Evolutionary conservation across 2,797 vertebrate species (phyloP).

Genomic region (Sebastes elongatus): DNA sequence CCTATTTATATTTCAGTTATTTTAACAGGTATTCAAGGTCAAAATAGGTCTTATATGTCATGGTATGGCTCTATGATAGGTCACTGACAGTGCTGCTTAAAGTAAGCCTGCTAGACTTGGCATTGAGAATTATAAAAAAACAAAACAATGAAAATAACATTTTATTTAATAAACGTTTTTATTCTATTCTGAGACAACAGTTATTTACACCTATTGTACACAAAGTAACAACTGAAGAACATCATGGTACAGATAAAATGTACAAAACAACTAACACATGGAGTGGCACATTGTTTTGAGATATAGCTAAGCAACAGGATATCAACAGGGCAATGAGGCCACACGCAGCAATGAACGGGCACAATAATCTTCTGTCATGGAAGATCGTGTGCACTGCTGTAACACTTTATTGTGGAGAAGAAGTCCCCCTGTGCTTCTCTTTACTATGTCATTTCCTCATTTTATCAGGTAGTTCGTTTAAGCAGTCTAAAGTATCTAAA

Average conservation of each 20-base stretch:
- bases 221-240: not conserved
- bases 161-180: not conserved
- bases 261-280: not conserved
- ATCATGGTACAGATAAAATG: conserved; percentile 17
- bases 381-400: not conserved
- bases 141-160: not conserved
- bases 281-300: not conserved
- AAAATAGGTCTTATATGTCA: not conserved
- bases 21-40: not conserved
- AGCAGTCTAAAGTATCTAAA: not conserved
- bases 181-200: not conserved
- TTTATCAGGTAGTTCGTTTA: not conserved
- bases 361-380: not conserved
- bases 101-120: not conserved
- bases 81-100: not conserved
- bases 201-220: conserved; percentile 31
- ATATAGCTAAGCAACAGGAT: not conserved
- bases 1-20: not conserved
- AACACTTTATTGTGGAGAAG: not conserved
- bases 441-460: not conserved
- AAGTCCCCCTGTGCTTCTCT: not conserved
- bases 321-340: not conserved
- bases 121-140: not conserved
- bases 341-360: conserved; percentile 5
- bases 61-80: not conserved